Evolutionary conservation across 2,888 invertebrate species (phyloP), one percentile per base, ranked within the genome.

Genomic region (Ormyrus labotus): DNA sequence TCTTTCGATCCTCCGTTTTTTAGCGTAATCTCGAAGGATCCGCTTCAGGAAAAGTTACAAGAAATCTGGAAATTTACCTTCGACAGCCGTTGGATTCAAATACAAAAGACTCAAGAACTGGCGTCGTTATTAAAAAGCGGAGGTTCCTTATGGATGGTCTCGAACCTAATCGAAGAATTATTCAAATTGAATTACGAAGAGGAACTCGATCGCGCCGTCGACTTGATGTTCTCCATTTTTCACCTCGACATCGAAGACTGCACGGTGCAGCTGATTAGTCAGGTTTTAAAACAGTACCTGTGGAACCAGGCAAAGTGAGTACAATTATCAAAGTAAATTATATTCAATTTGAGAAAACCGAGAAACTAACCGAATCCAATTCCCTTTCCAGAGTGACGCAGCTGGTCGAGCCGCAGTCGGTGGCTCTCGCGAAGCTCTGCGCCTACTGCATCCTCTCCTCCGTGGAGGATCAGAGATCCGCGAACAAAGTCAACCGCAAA

Each of bases 171-270:
- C 0, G 95, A 95, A 85, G 95, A 96, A 89, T 93, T 95, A 53
- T 91, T 96, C 0, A 94, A 95, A 87, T 94, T 95, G 86, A 92
- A 94, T 83, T 95, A 93, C 85, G 93, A 93, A 82, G 94, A 95
- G 85, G 96, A 96, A 86, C 91, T 97, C 85, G 94, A 95, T 87
- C 93, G 95, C 88, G 96, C 96, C 13, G 95, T 97, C 68, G 97
- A 97, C 88, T 92, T 98, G 84, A 95, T 96, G 0, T 94, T 97
- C 86, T 96, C 97, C 0, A 94, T 98, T 86, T 96, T 97, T 88
- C 97, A 98, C 91, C 93, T 98, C 82, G 96, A 98, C 88, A 96
- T 98, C 85, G 96, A 96, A 88, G 94, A 94, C 83, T 96, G 96
- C 87, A 96, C 97, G 2, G 93, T 95, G 85, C 95, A 97, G 73